Percentiles rank a stretch among this genome's conserved stretches.
phyloP scores from a whole-genome alignment of 2,113 vertebrate genomes.

The Brevimyrus niger region DNA sequence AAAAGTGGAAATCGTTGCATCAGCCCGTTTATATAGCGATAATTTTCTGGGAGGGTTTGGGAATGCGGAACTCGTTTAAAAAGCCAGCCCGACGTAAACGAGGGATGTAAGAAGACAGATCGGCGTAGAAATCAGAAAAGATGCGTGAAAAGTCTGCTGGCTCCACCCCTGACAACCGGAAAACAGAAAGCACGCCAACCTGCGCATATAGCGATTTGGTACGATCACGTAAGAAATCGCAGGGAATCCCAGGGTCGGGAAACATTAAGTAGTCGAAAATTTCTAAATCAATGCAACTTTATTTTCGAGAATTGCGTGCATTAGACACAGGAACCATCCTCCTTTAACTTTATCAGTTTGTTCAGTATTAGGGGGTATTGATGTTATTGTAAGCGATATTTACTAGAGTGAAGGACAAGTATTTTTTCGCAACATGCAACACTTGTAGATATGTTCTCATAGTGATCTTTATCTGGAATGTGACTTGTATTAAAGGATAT shows the following conservation, averaged over 20 bases:
- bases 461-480: neutral
- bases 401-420: neutral
- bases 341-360: neutral
- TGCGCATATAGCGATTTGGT: slow-evolving; percentile 57
- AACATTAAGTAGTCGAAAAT: neutral
- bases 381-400: neutral
- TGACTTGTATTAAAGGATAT: neutral
- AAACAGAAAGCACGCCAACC: slow-evolving; percentile 52
- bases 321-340: neutral
- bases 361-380: neutral
- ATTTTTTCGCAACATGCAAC: neutral
- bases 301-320: neutral
- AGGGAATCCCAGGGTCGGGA: slow-evolving; percentile 15
- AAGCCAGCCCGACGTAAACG: slow-evolving; percentile 81
- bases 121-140: slow-evolving; percentile 40
- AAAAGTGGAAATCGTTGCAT: slow-evolving; percentile 68
- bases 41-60: slow-evolving; percentile 87
- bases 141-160: slow-evolving; percentile 52
- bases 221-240: slow-evolving; percentile 49
- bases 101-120: slow-evolving; percentile 58
- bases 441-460: neutral
- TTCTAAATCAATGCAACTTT: neutral
- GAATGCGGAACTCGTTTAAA: slow-evolving; percentile 85
- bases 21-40: slow-evolving; percentile 82
- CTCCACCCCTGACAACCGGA: slow-evolving; percentile 69